Base-by-base conservation (phyloP, 1,140 invertebrate species). In the Asbolus verrucosus region DNA sequence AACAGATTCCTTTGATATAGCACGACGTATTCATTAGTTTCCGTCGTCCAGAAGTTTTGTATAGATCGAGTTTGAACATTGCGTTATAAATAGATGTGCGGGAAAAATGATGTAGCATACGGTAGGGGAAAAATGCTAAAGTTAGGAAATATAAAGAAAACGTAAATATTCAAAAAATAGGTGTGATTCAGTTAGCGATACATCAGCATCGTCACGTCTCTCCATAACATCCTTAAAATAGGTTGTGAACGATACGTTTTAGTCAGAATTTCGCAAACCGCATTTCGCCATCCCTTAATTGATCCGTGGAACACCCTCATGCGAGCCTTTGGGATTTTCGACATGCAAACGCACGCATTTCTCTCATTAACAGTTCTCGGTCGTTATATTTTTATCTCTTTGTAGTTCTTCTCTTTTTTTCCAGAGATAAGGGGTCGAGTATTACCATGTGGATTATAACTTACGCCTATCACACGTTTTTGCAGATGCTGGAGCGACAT, bases 371-470 rank as follows among this genome's bases (percentile, higher is more conserved):
- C 18, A 46, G 19, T 46, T 46, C n/a, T n/a, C 24, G 18, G 8
- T 46, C 1, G 18, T 6, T 1, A 16, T 9, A 18, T 8, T 1
- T 46, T 38, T 2, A 2, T 2, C 33, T 46, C 19, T 46, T 46
- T 46, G 16, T 46, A n/a, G 11, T 14, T 11, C 4, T 38, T 38
- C 33, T 14, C 38, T 13, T 41, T 41, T 41, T 41, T 41, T 16
- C 13, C 8, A 4, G 2, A 5, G 14, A n/a, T 16, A 15, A 14
- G 15, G 33, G 38, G 38, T 6, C 38, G 24, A 41, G 41, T 6
- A 14, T n/a, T 46, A 41, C 15, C 41, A 46, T 46, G 15, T 46
- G 41, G 41, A 46, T 16, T 43, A 16, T 43, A 43, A 43, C 41
- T 6, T 43, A 15, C 16, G 15, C 6, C 2, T 38, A 38, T 38